Base-by-base conservation (phyloP, 2,113 vertebrate genomes). In the Geococcyx californianus region DNA sequence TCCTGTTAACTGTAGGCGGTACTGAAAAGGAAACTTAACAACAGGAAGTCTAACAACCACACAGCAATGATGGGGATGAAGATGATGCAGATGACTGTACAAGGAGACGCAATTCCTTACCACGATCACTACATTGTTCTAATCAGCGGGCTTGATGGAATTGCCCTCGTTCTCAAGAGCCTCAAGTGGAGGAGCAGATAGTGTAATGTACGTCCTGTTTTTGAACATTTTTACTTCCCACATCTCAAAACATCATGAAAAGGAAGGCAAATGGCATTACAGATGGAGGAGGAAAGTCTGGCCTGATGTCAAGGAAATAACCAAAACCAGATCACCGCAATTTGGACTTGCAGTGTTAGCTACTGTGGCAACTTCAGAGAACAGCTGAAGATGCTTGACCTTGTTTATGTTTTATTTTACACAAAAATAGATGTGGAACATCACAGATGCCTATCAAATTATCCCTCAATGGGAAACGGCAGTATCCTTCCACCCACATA, bases 391-490 rank as follows among this genome's bases (percentile, higher is more conserved):
- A 51, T 2, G 5, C 82, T 83, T 87, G 54, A 83, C 62, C 75
- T 85, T 79, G 64, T 44, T 79, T 75, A 28, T 51, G 56, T 33
- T 23, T 73, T 54, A 52, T 84, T 95, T 86, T 40, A 60, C 40
- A 52, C 52, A 77, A 80, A 93, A 90, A 42, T 38, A 90, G 49
- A 58, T 9, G 16, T 55, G 38, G 63, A 81, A 68, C 21, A 60
- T 49, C 36, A 67, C 56, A 68, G 17, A 63, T 33, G 38, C 52
- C 38, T 83, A 44, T 60, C 3, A 76, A 63, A 64, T 67, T 36
- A 74, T 20, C 82, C 75, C 59, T 77, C 34, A 25, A 1, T 74
- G 33, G 51, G 38, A 70, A 42, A 58, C 9, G 44, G 38, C 73
- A 84, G 11, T 20, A 51, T 44, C 52, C 44, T 74, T 63, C 56